Evolutionary conservation across 2,113 vertebrate genomes (phyloP), one percentile per base, ranked within the genome.

Genomic region (Gallinago undulata): DNA sequence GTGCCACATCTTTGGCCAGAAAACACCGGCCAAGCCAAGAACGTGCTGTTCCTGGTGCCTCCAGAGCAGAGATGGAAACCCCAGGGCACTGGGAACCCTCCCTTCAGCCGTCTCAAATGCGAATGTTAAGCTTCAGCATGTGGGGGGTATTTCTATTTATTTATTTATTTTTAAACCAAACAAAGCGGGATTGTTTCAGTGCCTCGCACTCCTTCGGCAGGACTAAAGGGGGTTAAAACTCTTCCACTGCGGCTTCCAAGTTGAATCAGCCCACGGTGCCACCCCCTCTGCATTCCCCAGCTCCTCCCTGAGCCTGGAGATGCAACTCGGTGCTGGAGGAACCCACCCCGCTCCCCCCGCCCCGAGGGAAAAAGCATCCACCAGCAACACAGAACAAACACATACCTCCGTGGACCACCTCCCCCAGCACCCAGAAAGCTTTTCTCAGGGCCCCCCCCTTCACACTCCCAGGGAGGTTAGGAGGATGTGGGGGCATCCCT

Each of bases 221-320:
- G 55, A 28, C 87, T 45, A 6, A 23, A 24, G 55, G 47, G 81
- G 56, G 51, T 94, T 87, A 72, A 94, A 89, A 89, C 51, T 77
- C 89, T 33, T 41, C 77, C 87, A 8, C 76, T 37, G 89, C 14
- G 0, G 89, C 84, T 96, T 74, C 91, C 45, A 8, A 66, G 41
- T 3, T 6, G 60, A 45, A 81, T 41, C 93, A 87, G 69, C 94
- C 87, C 92, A 84, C 60, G 9, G 77, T 74, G 93, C 93, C 93
- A 50, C 95, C 96, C 87, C 93, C 93, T 89, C 87, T 2, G 63
- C 87, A 47, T 77, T 87, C 93, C 67, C 87, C 89, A 37, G 80
- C 63, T 89, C 59, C 62, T 35, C 2, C 31, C 83, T 66, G 45
- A 88, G 91, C 41, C 13, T 4, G 3, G 12, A 74, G 62, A 56